A percentile compares a stretch with the other conserved stretches of the same genome.
phyloP scores from a whole-genome alignment of 2,797 vertebrate species.

The Megaceryle alcyon region DNA sequence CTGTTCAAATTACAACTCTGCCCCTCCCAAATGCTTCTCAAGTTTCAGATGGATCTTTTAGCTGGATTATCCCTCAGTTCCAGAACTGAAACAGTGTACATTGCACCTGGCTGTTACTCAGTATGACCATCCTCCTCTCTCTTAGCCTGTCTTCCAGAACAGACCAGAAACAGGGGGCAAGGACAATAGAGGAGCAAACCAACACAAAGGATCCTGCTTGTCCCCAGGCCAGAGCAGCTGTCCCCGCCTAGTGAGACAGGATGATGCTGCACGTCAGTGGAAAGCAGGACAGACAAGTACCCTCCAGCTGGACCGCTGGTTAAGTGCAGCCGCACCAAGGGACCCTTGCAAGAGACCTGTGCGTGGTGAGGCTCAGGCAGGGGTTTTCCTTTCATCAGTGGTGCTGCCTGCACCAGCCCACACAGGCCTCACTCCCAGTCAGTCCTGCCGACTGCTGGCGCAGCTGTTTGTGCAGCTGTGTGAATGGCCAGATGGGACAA shows the following conservation, averaged over 20 bases:
- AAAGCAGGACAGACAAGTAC: background rate
- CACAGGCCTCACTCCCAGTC: fast-evolving
- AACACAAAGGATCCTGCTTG: fast-evolving
- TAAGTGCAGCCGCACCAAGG: fast-evolving
- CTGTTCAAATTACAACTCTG: background rate
- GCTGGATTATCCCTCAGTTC: background rate
- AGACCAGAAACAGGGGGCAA: background rate
- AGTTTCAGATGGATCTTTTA: background rate
- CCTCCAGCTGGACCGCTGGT: fast-evolving
- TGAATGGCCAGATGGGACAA: background rate
- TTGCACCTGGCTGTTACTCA: background rate
- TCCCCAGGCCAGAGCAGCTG: fast-evolving
- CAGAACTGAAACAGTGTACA: background rate
- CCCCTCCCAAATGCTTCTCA: background rate
- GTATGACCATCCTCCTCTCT: background rate
- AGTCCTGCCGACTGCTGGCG: fast-evolving
- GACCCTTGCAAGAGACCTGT: background rate
- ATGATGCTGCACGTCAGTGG: background rate
- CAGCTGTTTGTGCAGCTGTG: slow-evolving; percentile 53
- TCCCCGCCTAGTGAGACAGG: fast-evolving
- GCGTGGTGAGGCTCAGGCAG: fast-evolving
- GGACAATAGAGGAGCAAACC: background rate
- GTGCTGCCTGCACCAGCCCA: background rate
- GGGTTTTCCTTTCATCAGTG: fast-evolving
- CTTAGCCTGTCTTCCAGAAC: background rate